These are phyloP conservation scores for Phodopus roborovskii DNA, from an alignment of 2,113 vertebrate genomes.

Conservation along the genomic window DNA sequence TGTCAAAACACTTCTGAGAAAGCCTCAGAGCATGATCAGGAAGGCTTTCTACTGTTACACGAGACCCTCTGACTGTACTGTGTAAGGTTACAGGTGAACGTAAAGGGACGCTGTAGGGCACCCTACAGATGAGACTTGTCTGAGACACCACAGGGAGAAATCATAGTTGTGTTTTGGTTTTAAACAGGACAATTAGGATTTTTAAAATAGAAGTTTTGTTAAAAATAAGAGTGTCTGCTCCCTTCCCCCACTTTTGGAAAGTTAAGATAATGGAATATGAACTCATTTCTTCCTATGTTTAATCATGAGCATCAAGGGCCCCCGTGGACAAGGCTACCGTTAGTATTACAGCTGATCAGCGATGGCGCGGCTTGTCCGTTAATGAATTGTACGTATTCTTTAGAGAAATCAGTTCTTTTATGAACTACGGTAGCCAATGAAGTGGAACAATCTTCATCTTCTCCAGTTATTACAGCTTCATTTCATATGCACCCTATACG, in stretches of 20 bases:
- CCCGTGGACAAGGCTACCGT: neutral
- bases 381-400: neutral
- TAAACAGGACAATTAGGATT: neutral
- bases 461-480: slow-evolving; percentile 22
- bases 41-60: neutral
- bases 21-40: neutral
- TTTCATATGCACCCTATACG: neutral
- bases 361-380: neutral
- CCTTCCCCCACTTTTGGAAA: neutral
- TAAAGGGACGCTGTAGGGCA: neutral
- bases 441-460: neutral
- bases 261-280: neutral
- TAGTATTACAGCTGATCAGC: neutral
- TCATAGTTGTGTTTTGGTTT: neutral
- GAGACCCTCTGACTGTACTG: neutral
- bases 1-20: neutral
- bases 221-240: neutral
- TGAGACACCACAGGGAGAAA: neutral
- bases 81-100: neutral
- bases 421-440: neutral
- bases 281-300: slow-evolving; percentile 54
- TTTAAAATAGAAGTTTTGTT: neutral
- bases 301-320: slow-evolving; percentile 67
- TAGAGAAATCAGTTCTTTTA: slow-evolving; percentile 47
- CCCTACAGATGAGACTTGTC: neutral